Evolutionary conservation across 2,113 vertebrate genomes (phyloP).

Genomic region (Ctenomys sociabilis): DNA sequence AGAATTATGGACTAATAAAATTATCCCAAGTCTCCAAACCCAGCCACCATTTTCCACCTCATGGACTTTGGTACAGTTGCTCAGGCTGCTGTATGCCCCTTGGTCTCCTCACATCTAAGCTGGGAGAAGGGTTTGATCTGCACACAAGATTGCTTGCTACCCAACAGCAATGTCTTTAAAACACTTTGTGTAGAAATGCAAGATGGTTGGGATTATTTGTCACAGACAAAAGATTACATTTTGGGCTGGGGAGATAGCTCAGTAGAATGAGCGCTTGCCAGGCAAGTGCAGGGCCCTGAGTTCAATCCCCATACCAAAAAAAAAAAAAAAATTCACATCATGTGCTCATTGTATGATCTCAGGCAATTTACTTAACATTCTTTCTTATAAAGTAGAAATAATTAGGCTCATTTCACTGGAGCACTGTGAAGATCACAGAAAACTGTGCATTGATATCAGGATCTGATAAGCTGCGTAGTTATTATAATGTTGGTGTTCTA

Average conservation of each 20-base stretch:
- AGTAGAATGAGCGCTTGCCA: too few species aligned
- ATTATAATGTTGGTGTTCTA: background rate
- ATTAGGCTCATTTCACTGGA: background rate
- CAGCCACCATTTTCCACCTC: background rate
- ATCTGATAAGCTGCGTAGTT: background rate
- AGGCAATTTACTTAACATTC: background rate
- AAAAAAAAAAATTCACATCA: background rate
- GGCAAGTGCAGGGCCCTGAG: too few species aligned
- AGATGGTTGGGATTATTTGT: background rate
- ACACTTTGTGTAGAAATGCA: background rate
- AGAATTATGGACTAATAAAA: background rate
- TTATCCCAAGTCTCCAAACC: background rate
- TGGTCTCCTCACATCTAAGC: background rate
- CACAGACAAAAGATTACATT: background rate
- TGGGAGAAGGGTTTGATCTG: background rate
- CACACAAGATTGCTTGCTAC: background rate
- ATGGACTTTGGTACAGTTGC: background rate
- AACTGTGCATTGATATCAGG: background rate
- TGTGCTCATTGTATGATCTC: background rate
- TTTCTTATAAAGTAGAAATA: background rate
- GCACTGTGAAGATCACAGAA: background rate
- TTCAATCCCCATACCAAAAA: too few species aligned
- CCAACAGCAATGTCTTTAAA: background rate
- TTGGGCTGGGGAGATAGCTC: too few species aligned
- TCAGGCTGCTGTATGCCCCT: background rate